These are phyloP conservation scores for Ploceus nigricollis DNA, from an alignment of 2,113 vertebrate species.

Conservation along the genomic window DNA sequence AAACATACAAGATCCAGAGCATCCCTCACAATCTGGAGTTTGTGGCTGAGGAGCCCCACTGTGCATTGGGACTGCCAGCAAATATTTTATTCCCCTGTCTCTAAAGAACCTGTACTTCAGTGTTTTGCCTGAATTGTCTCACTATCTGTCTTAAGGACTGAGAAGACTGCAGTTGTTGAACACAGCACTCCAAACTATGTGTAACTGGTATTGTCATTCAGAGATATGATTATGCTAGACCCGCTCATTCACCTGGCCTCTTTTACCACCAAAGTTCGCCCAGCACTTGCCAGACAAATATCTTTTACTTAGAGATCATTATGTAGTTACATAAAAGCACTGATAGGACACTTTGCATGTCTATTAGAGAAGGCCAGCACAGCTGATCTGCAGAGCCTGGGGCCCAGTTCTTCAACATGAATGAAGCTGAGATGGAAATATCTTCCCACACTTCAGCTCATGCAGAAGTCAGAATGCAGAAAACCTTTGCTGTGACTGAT, in stretches of 20 bases:
- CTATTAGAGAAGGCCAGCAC: neutral
- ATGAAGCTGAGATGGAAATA: neutral
- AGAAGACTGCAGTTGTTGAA: neutral
- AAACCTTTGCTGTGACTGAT: neutral
- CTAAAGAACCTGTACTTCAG: neutral
- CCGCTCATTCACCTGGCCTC: neutral
- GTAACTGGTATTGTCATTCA: neutral
- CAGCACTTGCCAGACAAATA: neutral
- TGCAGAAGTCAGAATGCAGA: neutral
- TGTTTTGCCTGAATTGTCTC: neutral
- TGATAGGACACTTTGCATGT: neutral
- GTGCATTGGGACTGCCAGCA: neutral
- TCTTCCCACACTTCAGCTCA: neutral
- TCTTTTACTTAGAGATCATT: neutral
- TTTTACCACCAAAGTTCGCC: neutral
- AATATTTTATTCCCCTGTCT: neutral
- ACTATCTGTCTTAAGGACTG: neutral
- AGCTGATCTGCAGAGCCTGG: neutral
- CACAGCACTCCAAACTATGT: neutral
- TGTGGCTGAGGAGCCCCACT: neutral
- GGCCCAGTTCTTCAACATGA: neutral
- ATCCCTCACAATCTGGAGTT: neutral
- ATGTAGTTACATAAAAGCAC: neutral
- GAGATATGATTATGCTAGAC: neutral
- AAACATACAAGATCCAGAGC: neutral